Base-by-base conservation (phyloP, 2,113 vertebrate genomes). In the Gavialis gangeticus region DNA sequence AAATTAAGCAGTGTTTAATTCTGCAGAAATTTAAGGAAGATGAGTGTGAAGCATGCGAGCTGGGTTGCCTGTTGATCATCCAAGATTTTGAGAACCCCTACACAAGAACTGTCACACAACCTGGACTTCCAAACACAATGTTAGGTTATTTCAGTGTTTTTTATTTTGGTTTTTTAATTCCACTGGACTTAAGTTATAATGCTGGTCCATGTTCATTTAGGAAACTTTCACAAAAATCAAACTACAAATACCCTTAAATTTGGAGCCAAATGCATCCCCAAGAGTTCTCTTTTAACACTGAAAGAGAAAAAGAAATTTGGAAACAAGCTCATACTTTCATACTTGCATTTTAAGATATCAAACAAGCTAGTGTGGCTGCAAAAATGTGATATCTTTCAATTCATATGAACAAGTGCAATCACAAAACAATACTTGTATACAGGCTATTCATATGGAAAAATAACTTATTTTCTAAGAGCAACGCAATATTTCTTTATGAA, bases 301-400 rank as follows among this genome's bases (percentile, higher is more conserved):
- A 92, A 64, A 94, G 46, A 94, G 57, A 87, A 90, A 69, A 37
- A 67, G 25, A 77, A 59, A 24, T 54, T 11, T 27, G 21, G 13
- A 30, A 46, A 54, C 30, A 54, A 22, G 21, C 19, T 66, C 55
- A 96, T 93, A 91, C 96, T 96, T 94, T 95, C 95, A 71, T 91
- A n/a, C 17, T 60, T 25, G 83, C 92, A 94, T 96, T 92, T 96
- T 96, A 87, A 78, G 93, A 84, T 64, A 96, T 79, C 57, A 5
- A 3, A 25, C 13, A 89, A 92, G 86, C 79, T 82, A 79, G n/a
- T 91, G 88, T 59, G 85, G 66, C 85, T 73, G 54, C 9, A 18
- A 28, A 95, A 90, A 60, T 0, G 11, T 91, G 79, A 84, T 85
- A 90, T 83, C 55, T 10, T 91, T 79, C n/a, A 84, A 59, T 82